phyloP scores from a whole-genome alignment of 2,888 invertebrate species.

The Drosophila tanythrix region DNA sequence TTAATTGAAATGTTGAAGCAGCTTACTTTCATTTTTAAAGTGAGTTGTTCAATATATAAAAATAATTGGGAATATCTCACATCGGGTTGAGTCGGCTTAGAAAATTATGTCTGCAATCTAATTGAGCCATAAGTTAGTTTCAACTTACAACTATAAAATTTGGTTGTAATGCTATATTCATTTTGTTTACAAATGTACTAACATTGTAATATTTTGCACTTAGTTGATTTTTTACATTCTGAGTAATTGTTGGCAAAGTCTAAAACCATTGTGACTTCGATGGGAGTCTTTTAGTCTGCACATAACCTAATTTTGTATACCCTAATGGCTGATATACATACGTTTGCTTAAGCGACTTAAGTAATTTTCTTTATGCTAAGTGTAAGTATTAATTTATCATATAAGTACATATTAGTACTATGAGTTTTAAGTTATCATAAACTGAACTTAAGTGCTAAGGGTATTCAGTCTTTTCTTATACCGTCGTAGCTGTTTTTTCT shows the following conservation, averaged over 20 bases:
- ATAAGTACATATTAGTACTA: too few species aligned
- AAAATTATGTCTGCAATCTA: background rate
- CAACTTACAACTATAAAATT: background rate
- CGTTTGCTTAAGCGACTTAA: background rate
- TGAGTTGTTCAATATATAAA: background rate
- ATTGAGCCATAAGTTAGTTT: background rate
- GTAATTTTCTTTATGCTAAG: background rate
- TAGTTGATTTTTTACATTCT: background rate
- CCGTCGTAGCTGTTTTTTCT: background rate
- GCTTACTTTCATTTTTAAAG: background rate
- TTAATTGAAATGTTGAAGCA: background rate
- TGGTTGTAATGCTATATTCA: background rate
- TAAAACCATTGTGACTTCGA: background rate
- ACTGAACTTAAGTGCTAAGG: background rate
- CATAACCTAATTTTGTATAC: background rate
- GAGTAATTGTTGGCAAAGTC: background rate
- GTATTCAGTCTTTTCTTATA: slow-evolving; percentile 1
- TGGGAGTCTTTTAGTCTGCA: background rate
- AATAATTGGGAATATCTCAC: background rate
- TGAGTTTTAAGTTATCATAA: background rate
- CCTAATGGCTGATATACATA: background rate
- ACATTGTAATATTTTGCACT: background rate
- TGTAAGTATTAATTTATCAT: background rate
- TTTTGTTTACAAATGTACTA: background rate
- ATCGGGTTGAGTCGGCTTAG: background rate